Percentiles rank a stretch among this genome's conserved stretches.
Evolutionary conservation across 2,888 invertebrate genomes (phyloP).

Genomic region (Portevinia maculata): DNA sequence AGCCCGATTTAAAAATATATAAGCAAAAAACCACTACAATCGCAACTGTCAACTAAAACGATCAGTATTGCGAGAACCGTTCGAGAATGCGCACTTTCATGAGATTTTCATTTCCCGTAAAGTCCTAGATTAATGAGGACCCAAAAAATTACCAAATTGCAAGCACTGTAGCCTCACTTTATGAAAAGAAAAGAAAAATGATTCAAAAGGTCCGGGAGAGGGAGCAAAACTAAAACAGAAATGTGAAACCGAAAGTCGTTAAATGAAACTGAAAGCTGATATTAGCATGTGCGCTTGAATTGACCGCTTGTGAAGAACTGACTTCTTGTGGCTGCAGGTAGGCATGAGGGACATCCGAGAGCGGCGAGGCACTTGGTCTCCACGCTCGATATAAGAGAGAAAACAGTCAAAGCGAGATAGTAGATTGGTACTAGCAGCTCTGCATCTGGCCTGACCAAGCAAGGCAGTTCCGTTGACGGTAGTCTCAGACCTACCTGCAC

Average conservation of each 20-base stretch:
- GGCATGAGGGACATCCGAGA: constrained; percentile 61
- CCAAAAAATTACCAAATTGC: constrained; percentile 36
- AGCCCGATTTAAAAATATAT: constrained; percentile 27
- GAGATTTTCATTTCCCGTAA: constrained; percentile 56
- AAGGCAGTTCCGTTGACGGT: constrained; percentile 49
- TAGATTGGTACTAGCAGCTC: constrained; percentile 41
- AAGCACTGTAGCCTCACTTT: constrained; percentile 27
- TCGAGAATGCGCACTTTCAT: constrained; percentile 60
- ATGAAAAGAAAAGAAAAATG: constrained; percentile 40
- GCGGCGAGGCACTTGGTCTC: constrained; percentile 27
- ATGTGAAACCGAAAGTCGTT: constrained; percentile 75
- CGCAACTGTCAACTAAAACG: constrained; percentile 44
- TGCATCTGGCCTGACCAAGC: constrained; percentile 48
- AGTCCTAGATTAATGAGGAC: constrained; percentile 28
- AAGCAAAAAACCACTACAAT: constrained; percentile 28
- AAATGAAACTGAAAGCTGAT: constrained; percentile 80
- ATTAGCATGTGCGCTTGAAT: constrained; percentile 82
- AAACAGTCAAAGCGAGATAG: constrained; percentile 53
- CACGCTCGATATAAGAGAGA: constrained; percentile 28
- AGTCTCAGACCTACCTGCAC: constrained; percentile 36
- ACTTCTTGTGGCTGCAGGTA: constrained; percentile 73
- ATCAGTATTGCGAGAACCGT: constrained; percentile 54
- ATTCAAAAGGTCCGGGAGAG: constrained; percentile 33
- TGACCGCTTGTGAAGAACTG: constrained; percentile 82
- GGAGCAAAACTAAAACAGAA: constrained; percentile 51